Percentiles rank a stretch among this genome's conserved stretches.
These are phyloP conservation scores for Leptinotarsa juncta DNA, from an alignment of 2,888 invertebrate genomes.

Conservation along the genomic window DNA sequence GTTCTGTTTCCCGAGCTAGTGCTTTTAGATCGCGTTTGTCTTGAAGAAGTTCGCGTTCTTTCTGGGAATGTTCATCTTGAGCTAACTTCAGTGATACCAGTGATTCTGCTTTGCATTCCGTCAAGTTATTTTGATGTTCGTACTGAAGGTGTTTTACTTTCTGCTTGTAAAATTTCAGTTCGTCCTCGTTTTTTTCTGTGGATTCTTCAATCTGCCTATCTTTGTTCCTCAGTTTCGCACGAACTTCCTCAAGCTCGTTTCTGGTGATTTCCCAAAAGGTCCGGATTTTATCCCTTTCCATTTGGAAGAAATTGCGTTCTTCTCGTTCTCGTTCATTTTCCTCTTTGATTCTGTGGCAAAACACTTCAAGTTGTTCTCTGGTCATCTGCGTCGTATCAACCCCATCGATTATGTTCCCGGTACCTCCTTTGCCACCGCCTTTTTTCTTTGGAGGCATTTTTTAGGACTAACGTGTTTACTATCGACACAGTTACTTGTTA, in stretches of 20 bases:
- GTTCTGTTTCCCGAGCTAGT: constrained; percentile 76
- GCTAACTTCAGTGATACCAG: constrained; percentile 84
- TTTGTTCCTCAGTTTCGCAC: constrained; percentile 79
- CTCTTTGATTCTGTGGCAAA: constrained; percentile 85
- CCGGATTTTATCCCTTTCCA: constrained; percentile 93
- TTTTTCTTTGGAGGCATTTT: constrained; percentile 59
- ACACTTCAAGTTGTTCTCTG: constrained; percentile 91
- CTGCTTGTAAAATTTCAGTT: constrained; percentile 89
- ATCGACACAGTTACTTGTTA: background rate
- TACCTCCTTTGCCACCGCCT: constrained; percentile 51
- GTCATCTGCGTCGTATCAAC: constrained; percentile 93
- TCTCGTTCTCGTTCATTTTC: constrained; percentile 95
- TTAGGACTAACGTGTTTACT: background rate
- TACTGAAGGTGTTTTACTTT: constrained; percentile 94
- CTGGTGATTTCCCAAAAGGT: constrained; percentile 97
- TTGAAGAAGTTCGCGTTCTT: constrained; percentile 81
- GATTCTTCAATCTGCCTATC: constrained; percentile 90
- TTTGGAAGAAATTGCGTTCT: constrained; percentile 94
- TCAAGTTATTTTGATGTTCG: constrained; percentile 88
- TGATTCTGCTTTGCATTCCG: constrained; percentile 86
- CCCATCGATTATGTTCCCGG: constrained; percentile 78
- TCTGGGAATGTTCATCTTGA: constrained; percentile 83
- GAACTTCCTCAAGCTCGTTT: constrained; percentile 87
- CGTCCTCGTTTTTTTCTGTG: constrained; percentile 87
- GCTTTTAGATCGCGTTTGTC: constrained; percentile 79